Percentiles rank a stretch among this genome's conserved stretches.
Evolutionary conservation across 2,113 vertebrate species (phyloP).

Genomic region (Istiophorus platypterus): DNA sequence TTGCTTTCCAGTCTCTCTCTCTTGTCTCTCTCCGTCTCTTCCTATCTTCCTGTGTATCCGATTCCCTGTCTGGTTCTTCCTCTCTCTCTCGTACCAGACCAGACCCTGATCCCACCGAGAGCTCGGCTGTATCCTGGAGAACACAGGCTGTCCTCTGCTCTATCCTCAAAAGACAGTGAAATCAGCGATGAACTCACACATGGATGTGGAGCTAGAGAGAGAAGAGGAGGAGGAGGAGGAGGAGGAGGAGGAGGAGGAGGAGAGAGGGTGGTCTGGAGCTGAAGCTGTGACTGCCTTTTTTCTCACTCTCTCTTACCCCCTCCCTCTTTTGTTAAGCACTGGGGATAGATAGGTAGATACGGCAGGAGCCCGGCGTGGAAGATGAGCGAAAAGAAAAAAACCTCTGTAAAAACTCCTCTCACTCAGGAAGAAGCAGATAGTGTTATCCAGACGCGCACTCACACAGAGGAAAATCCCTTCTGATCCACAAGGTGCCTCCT

Average conservation of each 20-base stretch:
- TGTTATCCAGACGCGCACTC: constrained; percentile 74
- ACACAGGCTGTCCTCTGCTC: constrained; percentile 72
- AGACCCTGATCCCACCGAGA: constrained; percentile 75
- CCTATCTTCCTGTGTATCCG: constrained; percentile 65
- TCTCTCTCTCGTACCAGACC: constrained; percentile 63
- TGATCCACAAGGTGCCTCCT: constrained; percentile 82
- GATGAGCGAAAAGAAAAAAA: constrained; percentile 73
- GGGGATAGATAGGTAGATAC: constrained; percentile 76
- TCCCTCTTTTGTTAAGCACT: constrained; percentile 80
- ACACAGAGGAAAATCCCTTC: constrained; percentile 77
- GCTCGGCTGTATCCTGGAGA: constrained; percentile 78
- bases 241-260: constrained; percentile 51
- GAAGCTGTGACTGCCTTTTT: constrained; percentile 75
- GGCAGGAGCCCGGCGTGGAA: constrained; percentile 65
- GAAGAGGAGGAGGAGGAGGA: constrained; percentile 45
- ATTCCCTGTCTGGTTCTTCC: constrained; percentile 54
- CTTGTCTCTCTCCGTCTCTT: constrained; percentile 53
- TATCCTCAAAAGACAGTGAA: constrained; percentile 74
- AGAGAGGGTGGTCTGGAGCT: constrained; percentile 79
- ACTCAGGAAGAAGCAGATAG: constrained; percentile 64
- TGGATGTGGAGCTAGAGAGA: constrained; percentile 73
- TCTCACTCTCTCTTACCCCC: constrained; percentile 61
- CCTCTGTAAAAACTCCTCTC: constrained; percentile 69
- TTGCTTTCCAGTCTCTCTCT: constrained; percentile 68
- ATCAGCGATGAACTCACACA: constrained; percentile 78